Percentiles rank a stretch among this genome's conserved stretches.
Evolutionary conservation across 2,113 vertebrate genomes (phyloP).

Genomic region (Rhynchopsitta pachyrhyncha): DNA sequence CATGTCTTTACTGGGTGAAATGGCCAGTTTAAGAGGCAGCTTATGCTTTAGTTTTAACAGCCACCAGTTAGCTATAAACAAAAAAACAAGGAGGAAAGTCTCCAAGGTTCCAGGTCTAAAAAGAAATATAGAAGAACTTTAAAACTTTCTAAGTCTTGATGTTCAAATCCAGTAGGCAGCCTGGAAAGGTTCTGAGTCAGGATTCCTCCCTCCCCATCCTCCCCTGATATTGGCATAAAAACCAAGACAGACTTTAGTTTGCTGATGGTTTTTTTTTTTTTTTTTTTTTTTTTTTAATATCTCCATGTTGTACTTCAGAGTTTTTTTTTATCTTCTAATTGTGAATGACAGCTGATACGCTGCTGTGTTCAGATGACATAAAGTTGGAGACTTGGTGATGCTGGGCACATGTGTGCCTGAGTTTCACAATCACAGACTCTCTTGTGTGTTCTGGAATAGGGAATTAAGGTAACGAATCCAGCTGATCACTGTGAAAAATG

Average conservation of each 20-base stretch:
- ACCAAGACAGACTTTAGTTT: slow-evolving; percentile 14
- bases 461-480: not conserved
- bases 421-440: not conserved
- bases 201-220: not conserved
- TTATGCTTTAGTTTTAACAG: not conserved
- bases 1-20: not conserved
- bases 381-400: not conserved
- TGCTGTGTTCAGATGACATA: not conserved
- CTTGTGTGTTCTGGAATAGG: not conserved
- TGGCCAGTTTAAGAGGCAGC: not conserved
- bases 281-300: slow-evolving; percentile 21
- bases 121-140: not conserved
- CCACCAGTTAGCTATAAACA: not conserved
- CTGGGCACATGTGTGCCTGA: not conserved
- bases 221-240: not conserved
- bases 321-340: not conserved
- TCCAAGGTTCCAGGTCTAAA: not conserved
- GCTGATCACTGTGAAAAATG: slow-evolving; percentile 5
- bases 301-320: not conserved
- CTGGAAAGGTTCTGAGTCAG: not conserved
- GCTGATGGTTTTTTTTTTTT: slow-evolving; percentile 3
- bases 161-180: not conserved
- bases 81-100: not conserved
- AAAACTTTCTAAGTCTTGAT: not conserved
- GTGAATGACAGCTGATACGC: not conserved